Conservation (phyloP, 2,113 vertebrate genomes). For the Syngnathus typhle region DNA sequence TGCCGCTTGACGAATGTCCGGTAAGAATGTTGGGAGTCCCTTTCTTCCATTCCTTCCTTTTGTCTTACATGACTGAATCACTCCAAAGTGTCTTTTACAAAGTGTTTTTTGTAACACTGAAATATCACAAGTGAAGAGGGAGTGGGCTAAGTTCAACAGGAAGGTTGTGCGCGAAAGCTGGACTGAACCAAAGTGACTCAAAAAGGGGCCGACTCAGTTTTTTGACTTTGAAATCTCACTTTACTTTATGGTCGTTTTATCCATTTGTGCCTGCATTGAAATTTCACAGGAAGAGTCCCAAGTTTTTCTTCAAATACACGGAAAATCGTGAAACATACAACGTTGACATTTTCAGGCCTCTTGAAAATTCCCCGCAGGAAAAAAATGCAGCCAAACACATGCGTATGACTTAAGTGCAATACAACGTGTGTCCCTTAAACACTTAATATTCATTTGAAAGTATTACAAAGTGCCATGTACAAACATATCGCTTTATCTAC, state of each 20-base stretch:
- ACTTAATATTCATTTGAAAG: conserved; percentile 63
- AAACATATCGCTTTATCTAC: conserved; percentile 74
- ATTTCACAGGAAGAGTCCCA: not conserved
- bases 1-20: not conserved
- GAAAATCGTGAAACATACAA: no score
- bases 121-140: conserved; percentile 21
- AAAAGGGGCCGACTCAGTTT: not conserved
- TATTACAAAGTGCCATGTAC: conserved; percentile 63
- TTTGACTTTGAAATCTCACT: not conserved
- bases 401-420: conserved; percentile 89
- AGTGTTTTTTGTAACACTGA: conserved; percentile 34
- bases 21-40: conserved; percentile 3
- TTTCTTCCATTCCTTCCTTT: conserved; percentile 54
- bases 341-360: not conserved
- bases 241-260: not conserved
- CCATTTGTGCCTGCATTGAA: not conserved
- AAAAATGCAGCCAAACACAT: conserved; percentile 64
- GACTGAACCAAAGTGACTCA: conserved; percentile 17
- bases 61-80: conserved; percentile 46
- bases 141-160: conserved; percentile 13
- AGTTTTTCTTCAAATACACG: not conserved
- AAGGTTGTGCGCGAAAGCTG: not conserved
- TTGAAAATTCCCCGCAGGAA: not conserved
- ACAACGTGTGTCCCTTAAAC: conserved; percentile 64
- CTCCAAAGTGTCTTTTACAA: conserved; percentile 21